Evolutionary conservation across 2,888 invertebrate species (phyloP), one percentile per base, ranked within the genome.

Genomic region (Protonemura montana): DNA sequence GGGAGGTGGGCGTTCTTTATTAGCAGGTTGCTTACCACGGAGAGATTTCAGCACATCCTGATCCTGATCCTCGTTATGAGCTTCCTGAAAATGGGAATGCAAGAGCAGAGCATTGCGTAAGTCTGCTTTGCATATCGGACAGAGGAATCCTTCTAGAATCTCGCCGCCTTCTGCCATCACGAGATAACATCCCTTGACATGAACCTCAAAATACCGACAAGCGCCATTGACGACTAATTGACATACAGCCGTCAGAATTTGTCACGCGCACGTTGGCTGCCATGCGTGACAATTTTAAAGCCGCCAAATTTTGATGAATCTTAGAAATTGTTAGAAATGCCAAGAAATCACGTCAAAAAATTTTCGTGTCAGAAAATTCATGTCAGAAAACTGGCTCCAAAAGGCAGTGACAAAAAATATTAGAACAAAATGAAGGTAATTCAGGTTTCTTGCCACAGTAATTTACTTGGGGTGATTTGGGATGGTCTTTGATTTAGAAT

Each of bases 121-220:
- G 91, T 99, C 98, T 76, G 95, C 95, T 92, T 97, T 96, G 90
- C 99, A 99, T 89, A 98, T 97, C 0, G 99, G 98, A 91, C 99
- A 99, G 13, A 99, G 93, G 90, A 99, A 98, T 5, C 99, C 99
- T 91, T 99, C 98, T 87, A 97, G 92, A 89, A 97, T 96, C 89
- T 94, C 93, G 3, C 91, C 91, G 77, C 93, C 93, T 85, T 92
- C 93, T 88, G 90, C 90, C 29, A 93, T 89, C 10, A n/a, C 35
- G 25, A 21, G 30, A 41, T 83, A 41, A 83, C 82, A 83, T 83
- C 82, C 42, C 42, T 78, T 27, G 78, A 78, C 78, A 26, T 16
- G 78, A 59, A 59, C 35, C 35, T 35, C 35, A 35, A 35, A 35
- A 6, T 35, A 35, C 5, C 10, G 35, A 35, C 35, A 35, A 13